Conservation (phyloP, 2,797 vertebrate species). For the Limnodromus scolopaceus region DNA sequence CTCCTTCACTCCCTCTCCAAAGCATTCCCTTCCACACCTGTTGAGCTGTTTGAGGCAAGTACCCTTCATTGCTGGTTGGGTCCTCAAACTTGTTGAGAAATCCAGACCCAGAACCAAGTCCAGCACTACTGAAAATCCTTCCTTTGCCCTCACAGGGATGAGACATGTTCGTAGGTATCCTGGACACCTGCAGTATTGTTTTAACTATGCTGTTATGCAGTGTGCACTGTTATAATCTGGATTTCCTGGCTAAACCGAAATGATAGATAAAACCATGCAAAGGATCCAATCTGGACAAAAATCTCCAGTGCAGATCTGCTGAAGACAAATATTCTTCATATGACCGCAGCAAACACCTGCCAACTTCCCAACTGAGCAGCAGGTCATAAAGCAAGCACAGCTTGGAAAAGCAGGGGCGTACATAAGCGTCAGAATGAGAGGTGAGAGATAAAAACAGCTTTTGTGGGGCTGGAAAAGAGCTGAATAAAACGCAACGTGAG, state of each 20-base stretch:
- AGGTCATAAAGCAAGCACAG: slow-evolving; percentile 13
- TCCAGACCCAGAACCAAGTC: not conserved
- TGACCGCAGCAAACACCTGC: not conserved
- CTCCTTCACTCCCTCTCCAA: not conserved
- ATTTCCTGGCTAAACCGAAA: not conserved
- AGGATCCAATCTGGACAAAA: not conserved
- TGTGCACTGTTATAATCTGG: not conserved
- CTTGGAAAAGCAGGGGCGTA: not conserved
- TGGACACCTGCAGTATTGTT: not conserved
- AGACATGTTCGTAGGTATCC: not conserved
- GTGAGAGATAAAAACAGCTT: slow-evolving; percentile 6
- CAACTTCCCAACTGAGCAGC: not conserved
- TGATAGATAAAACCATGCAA: not conserved
- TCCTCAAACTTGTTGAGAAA: not conserved
- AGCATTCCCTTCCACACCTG: not conserved
- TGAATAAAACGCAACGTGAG: not conserved
- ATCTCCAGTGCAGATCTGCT: not conserved
- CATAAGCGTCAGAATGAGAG: not conserved
- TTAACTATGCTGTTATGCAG: not conserved
- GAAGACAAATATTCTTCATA: not conserved
- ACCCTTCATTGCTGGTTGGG: not conserved
- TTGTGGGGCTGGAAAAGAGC: not conserved
- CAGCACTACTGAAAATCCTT: not conserved
- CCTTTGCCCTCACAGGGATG: not conserved
- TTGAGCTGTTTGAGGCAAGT: not conserved